Percentiles rank a stretch among this genome's conserved stretches.
These are phyloP conservation scores for Morelia viridis DNA, from an alignment of 2,797 vertebrate species.

Conservation along the genomic window DNA sequence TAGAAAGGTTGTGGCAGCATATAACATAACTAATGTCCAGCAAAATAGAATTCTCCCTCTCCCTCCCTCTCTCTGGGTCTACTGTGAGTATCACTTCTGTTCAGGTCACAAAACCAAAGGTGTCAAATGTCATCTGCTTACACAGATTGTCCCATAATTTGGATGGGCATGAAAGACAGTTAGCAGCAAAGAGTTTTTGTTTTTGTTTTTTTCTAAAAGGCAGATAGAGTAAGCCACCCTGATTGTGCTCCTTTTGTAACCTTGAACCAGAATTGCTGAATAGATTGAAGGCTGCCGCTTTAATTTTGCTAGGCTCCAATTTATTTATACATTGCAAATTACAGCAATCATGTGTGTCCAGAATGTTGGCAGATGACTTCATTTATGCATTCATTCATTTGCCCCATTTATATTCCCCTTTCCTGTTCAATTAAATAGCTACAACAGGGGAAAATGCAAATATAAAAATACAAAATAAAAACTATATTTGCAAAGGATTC, in stretches of 20 bases:
- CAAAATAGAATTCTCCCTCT: not conserved
- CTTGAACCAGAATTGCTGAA: not conserved
- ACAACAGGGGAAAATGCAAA: not conserved
- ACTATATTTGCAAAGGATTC: not conserved
- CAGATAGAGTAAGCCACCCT: not conserved
- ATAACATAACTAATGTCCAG: not conserved
- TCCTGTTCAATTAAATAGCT: not conserved
- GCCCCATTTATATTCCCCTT: not conserved
- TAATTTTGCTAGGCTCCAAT: not conserved
- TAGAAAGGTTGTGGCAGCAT: not conserved
- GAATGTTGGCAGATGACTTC: not conserved
- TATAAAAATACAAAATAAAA: not conserved
- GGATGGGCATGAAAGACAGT: not conserved
- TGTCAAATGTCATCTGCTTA: not conserved
- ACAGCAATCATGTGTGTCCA: not conserved
- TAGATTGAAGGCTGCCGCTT: not conserved
- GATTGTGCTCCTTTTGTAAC: not conserved
- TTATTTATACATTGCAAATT: not conserved
- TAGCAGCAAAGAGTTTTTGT: not conserved
- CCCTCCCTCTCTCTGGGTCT: not conserved
- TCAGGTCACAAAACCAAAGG: constrained; percentile 11
- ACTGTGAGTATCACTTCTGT: not conserved
- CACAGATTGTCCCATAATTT: not conserved
- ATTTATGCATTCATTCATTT: not conserved
- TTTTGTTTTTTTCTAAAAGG: not conserved